phyloP scores from a whole-genome alignment of 2,113 vertebrate species.

The Sclerurus mexicanus region DNA sequence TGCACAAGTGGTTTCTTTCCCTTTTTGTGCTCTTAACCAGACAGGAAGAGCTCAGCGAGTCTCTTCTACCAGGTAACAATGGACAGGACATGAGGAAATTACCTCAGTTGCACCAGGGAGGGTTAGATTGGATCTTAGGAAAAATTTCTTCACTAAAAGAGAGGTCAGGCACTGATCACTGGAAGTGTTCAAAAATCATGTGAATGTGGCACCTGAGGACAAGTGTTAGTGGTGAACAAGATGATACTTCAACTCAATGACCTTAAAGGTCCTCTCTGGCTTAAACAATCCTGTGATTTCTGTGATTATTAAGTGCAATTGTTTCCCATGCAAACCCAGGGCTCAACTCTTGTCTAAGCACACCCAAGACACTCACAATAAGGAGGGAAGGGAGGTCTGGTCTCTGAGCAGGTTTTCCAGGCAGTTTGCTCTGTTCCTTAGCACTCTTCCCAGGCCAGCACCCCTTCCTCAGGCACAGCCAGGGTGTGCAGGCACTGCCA shows the following conservation, averaged over 20 bases:
- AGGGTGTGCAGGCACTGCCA: neutral
- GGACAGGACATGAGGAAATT: neutral
- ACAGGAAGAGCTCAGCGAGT: rapidly evolving
- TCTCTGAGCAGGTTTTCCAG: neutral
- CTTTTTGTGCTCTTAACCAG: neutral
- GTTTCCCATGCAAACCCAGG: neutral
- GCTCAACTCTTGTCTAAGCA: neutral
- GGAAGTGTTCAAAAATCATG: neutral
- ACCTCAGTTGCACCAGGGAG: neutral
- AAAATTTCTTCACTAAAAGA: neutral
- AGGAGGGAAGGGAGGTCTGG: neutral
- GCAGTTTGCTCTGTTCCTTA: neutral
- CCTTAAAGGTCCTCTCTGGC: neutral
- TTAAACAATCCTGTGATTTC: no score
- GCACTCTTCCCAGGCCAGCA: no score
- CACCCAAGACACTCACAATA: no score
- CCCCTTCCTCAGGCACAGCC: rapidly evolving
- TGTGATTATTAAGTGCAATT: neutral
- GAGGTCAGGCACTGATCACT: neutral
- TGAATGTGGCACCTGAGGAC: neutral
- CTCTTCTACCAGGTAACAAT: neutral
- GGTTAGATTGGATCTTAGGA: neutral
- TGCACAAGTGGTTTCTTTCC: rapidly evolving
- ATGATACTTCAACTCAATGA: neutral
- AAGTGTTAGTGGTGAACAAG: neutral